A percentile compares a stretch with the other conserved stretches of the same genome.
Conservation (phyloP, 2,888 invertebrate genomes). For the Seira sanloemensis region DNA sequence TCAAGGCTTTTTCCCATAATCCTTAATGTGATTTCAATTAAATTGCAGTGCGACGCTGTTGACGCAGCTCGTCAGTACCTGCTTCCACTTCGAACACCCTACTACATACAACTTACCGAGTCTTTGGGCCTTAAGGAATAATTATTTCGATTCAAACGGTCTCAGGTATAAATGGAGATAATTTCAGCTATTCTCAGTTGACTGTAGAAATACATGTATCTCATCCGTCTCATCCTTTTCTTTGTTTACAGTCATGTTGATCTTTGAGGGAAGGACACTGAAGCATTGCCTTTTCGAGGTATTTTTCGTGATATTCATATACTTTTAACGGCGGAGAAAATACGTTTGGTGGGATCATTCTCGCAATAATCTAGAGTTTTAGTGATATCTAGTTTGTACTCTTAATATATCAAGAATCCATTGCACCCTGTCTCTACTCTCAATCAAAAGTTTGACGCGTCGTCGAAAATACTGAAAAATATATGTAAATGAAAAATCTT, state of each 20-base stretch:
- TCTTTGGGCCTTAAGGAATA: constrained; percentile 71
- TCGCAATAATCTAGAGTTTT: constrained; percentile 50
- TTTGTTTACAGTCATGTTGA: constrained; percentile 10
- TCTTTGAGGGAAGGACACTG: constrained; percentile 33
- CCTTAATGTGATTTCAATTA: too few species aligned
- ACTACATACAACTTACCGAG: constrained; percentile 72
- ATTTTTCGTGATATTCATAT: constrained; percentile 43
- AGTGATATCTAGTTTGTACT: constrained; percentile 42
- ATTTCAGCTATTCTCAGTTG: not conserved
- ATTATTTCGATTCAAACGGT: constrained; percentile 31
- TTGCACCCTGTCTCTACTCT: too few species aligned
- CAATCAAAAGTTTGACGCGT: too few species aligned
- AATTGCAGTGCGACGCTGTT: constrained; percentile 74
- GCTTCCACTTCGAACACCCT: constrained; percentile 72
- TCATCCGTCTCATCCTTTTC: not conserved
- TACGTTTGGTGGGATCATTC: constrained; percentile 37
- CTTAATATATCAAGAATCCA: not conserved
- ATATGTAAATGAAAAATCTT: too few species aligned
- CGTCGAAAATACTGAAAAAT: too few species aligned
- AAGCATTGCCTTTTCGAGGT: constrained; percentile 57
- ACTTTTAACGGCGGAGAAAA: not conserved
- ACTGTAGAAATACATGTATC: not conserved
- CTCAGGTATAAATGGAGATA: constrained; percentile 44
- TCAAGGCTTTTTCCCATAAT: constrained; percentile 41
- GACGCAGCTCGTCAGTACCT: constrained; percentile 73